Evolutionary conservation across 2,888 invertebrate species (phyloP), one percentile per base, ranked within the genome.

Genomic region (Osedax frankpressi): DNA sequence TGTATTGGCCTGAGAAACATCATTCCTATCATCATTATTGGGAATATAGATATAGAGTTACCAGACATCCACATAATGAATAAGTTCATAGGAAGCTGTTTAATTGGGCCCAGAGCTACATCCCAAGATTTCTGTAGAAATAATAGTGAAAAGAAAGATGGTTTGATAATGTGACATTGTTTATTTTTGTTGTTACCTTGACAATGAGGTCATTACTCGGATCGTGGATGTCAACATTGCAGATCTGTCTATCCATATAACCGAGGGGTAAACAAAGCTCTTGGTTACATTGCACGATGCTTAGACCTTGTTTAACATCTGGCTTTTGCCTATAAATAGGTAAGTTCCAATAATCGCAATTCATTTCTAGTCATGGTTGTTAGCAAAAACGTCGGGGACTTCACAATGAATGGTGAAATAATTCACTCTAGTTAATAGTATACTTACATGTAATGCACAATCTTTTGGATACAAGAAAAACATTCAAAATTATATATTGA

Each of bases 21-120:
- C 98, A 99, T 98, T 65, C 95, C 96, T 6, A 99, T 95, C 98
- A 99, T 99, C 98, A 99, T 98, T 70, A 99, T 98, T 0, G 98
- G 98, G 81, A 99, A 97, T 80, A 99, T 97, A 0, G 96, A 97
- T 80, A 98, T 96, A 0, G 96, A 94, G 84, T 94, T 96, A 25
- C 97, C 97, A 73, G 97, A 94, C 98, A 99, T 99, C 86, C 97
- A 99, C 94, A 98, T 96, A 75, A 99, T 94, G 84, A 98, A 94
- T 76, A 98, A 87, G 85, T 99, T 99, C 98, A 99, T 99, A 0
- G 96, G 96, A 14, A 88, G 86, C 86, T 88, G 95, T 84, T 96
- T 96, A 30, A 97, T 84, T 1, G 97, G 96, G 0, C 92, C 94
- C 25, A 96, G 85, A 0, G 96, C 96, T 72, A 96, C 88, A 82